Evolutionary conservation across 30 jellyfish, hydroid and myxozoan species (phyloP).

Genomic region (Chironex yamaguchii): DNA sequence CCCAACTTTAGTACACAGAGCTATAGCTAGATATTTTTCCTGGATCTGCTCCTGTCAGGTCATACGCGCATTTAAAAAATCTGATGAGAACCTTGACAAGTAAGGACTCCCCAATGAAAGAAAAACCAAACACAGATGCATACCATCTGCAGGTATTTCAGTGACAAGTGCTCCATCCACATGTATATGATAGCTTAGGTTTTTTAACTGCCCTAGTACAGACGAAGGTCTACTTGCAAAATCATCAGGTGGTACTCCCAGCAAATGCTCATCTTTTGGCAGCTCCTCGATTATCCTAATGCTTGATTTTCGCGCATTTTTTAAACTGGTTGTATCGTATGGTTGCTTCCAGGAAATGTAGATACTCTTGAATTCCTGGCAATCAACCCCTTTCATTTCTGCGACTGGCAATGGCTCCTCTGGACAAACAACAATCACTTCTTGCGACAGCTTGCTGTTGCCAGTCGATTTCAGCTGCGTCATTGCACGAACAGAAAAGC

Average conservation of each 20-base stretch:
- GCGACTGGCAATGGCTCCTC: background rate
- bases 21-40: too few relatives aligned
- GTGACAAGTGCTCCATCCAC: background rate
- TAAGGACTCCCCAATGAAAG: too few relatives aligned
- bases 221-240: background rate
- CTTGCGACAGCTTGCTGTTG: background rate
- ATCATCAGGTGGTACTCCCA: background rate
- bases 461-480: background rate
- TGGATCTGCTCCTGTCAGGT: too few relatives aligned
- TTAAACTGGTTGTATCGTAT: background rate
- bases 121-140: too few relatives aligned
- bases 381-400: background rate
- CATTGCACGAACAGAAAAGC: background rate
- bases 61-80: too few relatives aligned
- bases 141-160: background rate
- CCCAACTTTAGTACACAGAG: too few relatives aligned
- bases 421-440: background rate
- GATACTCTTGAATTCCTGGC: background rate
- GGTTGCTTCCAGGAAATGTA: background rate
- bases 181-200: background rate
- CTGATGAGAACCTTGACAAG: too few relatives aligned
- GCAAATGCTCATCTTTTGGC: background rate
- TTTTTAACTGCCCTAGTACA: background rate
- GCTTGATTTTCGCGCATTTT: background rate
- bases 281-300: background rate